Base-by-base conservation (phyloP, 2,888 invertebrate genomes). In the Nowickia ferox region DNA sequence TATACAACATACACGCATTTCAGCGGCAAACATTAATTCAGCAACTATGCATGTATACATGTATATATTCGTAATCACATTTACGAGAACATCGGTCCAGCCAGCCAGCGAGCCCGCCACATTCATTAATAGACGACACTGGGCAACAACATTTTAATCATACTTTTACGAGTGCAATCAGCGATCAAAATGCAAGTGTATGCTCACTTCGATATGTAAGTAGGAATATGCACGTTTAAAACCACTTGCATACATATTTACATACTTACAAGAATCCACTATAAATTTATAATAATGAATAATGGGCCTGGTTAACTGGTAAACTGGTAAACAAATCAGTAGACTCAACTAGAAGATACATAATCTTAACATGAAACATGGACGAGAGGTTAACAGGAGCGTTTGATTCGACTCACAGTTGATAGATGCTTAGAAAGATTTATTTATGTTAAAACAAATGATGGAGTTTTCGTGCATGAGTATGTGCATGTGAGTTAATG, bases 261-360 rank as follows among this genome's bases (percentile, higher is more conserved):
- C 48, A 9, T 59, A 4, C 46, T 19, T 42, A 38, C 19, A 44
- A 77, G 68, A 81, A 81, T 72, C 77, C 17, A 68, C 61, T 55
- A 77, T 74, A 74, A 81, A 55, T 63, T 30, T 74, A 72, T 81
- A 81, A 84, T 81, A 68, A 84, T 84, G 61, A 81, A 84, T 81
- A 85, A 82, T 85, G 61, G 78, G 19, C n/a, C 63, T 78, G 74
- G 51, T 78, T 79, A 68, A 69, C 74, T 82, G 63, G 57, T 66
- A 84, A 68, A 69, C 74, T 82, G 63, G 57, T 66, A 84, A 78
- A 72, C 77, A 84, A 84, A 83, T 83, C 77, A 59, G 65, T 66
- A 71, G 72, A 77, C 57, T 72, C 40, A 10, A 59, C 40, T 40
- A 68, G 15, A 66, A 57, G 66, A 30, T 61, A 68, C 30, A 30